These are phyloP conservation scores for Cyrtonyx montezumae DNA, from an alignment of 2,113 vertebrate species.

Conservation along the genomic window DNA sequence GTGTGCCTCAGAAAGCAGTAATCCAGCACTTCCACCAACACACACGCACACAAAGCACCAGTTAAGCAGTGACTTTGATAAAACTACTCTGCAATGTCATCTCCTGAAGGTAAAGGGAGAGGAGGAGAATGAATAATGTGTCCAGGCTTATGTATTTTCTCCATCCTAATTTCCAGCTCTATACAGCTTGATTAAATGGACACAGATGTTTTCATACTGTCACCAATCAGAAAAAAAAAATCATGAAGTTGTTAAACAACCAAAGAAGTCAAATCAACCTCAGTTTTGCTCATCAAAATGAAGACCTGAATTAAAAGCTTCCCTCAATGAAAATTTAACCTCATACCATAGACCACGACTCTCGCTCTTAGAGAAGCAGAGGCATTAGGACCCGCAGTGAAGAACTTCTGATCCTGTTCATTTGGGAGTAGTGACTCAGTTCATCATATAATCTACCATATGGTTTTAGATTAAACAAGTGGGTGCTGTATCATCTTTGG, in stretches of 20 bases:
- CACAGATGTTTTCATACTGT: background rate
- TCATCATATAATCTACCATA: conserved; percentile 29
- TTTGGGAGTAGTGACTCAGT: background rate
- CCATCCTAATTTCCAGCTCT: background rate
- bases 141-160: background rate
- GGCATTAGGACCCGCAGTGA: background rate
- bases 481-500: conserved; percentile 49
- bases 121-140: background rate
- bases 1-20: background rate
- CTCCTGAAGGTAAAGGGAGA: background rate
- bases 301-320: background rate
- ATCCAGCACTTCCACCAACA: background rate
- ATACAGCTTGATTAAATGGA: background rate
- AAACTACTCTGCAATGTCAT: background rate
- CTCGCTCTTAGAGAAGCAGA: background rate
- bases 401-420: background rate
- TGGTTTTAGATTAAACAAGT: conserved; percentile 46
- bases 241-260: background rate
- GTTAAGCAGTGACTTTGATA: background rate
- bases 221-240: background rate
- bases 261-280: background rate
- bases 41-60: background rate
- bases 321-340: background rate
- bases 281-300: background rate
- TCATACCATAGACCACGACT: background rate